Evolutionary conservation across 2,888 invertebrate species (phyloP).

Genomic region (Temnothorax ravouxi): DNA sequence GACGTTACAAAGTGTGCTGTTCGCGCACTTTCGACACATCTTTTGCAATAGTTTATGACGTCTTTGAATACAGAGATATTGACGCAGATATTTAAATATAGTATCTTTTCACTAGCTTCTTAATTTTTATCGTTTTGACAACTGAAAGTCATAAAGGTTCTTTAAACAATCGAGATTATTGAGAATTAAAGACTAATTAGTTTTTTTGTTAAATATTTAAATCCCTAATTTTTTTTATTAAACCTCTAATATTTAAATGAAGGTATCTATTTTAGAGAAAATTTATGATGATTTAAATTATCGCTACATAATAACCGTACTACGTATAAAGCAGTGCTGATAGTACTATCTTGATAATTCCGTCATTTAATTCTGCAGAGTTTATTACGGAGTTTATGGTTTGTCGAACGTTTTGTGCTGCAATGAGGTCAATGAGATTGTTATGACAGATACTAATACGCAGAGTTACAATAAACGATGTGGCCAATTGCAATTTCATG

Average conservation of each 20-base stretch:
- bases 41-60: neutral
- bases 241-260: neutral
- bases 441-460: slow-evolving; percentile 23
- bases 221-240: too few species aligned
- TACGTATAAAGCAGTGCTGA: neutral
- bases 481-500: slow-evolving; percentile 32
- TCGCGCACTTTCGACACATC: neutral
- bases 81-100: neutral
- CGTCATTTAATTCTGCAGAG: slow-evolving; percentile 23
- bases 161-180: neutral
- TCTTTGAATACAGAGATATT: neutral
- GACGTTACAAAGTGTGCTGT: neutral
- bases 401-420: neutral
- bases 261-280: neutral
- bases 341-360: neutral
- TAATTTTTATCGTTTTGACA: slow-evolving; percentile 4
- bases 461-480: neutral
- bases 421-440: slow-evolving; percentile 35
- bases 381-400: slow-evolving; percentile 11
- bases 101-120: neutral
- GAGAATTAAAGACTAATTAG: neutral
- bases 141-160: neutral
- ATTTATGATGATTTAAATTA: neutral
- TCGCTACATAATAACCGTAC: neutral
- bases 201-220: neutral